phyloP scores from a whole-genome alignment of 2,113 vertebrate species.

The Pachypanchax playfairii region DNA sequence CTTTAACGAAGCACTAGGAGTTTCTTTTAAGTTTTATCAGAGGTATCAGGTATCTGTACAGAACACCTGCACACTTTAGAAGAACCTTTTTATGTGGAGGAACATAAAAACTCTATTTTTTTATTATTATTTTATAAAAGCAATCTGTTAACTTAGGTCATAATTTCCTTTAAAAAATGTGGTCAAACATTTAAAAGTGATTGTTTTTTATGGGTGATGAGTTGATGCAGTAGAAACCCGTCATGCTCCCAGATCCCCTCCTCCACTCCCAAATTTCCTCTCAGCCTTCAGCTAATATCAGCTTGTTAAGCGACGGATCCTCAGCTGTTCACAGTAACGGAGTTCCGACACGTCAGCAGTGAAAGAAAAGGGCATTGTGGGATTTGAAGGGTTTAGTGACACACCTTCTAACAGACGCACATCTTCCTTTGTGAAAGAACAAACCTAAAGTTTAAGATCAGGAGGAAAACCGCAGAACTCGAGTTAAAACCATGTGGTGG shows the following conservation, averaged over 20 bases:
- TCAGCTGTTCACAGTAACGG: conserved; percentile 17
- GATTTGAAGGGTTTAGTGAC: conserved; percentile 6
- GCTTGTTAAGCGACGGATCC: conserved; percentile 13
- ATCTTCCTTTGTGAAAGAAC: too few relatives aligned
- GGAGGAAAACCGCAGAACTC: conserved; percentile 2
- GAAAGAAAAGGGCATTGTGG: neutral
- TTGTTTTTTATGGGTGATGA: neutral
- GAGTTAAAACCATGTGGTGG: neutral
- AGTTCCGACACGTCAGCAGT: conserved; percentile 29
- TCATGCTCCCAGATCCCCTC: neutral
- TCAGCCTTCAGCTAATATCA: conserved; percentile 1
- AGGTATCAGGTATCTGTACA: too few relatives aligned
- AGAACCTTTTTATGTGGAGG: too few relatives aligned
- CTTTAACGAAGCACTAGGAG: too few relatives aligned
- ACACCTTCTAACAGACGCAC: neutral
- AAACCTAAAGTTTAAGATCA: too few relatives aligned
- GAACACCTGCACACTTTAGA: too few relatives aligned
- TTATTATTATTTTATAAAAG: too few relatives aligned
- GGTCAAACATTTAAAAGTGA: neutral
- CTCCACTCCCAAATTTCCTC: neutral
- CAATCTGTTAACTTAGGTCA: too few relatives aligned
- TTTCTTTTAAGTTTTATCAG: too few relatives aligned
- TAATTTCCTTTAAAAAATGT: neutral
- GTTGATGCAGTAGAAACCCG: conserved; percentile 13
- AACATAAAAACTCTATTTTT: too few relatives aligned